Evolutionary conservation across 2,888 invertebrate species (phyloP), one percentile per base, ranked within the genome.

Genomic region (Alcis repandata): DNA sequence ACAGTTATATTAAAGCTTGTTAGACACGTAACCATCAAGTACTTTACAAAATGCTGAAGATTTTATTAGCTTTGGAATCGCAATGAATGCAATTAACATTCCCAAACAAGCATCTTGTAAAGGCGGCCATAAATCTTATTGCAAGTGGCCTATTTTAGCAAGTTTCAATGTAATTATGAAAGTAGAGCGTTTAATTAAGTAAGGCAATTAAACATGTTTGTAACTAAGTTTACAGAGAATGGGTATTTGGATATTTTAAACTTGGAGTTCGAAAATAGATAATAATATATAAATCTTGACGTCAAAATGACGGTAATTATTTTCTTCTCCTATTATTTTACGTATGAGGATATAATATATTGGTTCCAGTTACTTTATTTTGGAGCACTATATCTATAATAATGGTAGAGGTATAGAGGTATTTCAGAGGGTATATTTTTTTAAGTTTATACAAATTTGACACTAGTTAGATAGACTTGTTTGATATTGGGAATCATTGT

Each of bases 1-100:
- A n/a, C n/a, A n/a, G n/a, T n/a, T n/a, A n/a, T n/a, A n/a, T n/a
- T n/a, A n/a, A n/a, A n/a, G 38, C 38, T 38, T 13, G n/a, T 38
- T 38, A 27, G 6, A 27, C 27, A 27, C 27, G 36, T 36, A 36
- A 36, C 36, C 11, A 36, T 11, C 2, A 11, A 11, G 13, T 11
- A 40, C 15, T 41, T 17, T 41, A 41, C 40, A 36, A 20, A 59
- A 11, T 20, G 33, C 51, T 17, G 15, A 59, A 41, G 19, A 51
- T 70, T 76, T 77, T 69, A 71, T 73, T 71, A 59, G 57, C 57
- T 60, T 64, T 63, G 32, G 51, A 51, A 62, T 59, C 17, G 61
- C 52, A 38, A 64, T 62, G 32, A 40, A 48, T 60, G 68, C 65
- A 63, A 70, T 73, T 69, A 71, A 72, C 61, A 74, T 72, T 68